Evolutionary conservation across 2,113 vertebrate genomes (phyloP).

Genomic region (Herpailurus yagouaroundi): DNA sequence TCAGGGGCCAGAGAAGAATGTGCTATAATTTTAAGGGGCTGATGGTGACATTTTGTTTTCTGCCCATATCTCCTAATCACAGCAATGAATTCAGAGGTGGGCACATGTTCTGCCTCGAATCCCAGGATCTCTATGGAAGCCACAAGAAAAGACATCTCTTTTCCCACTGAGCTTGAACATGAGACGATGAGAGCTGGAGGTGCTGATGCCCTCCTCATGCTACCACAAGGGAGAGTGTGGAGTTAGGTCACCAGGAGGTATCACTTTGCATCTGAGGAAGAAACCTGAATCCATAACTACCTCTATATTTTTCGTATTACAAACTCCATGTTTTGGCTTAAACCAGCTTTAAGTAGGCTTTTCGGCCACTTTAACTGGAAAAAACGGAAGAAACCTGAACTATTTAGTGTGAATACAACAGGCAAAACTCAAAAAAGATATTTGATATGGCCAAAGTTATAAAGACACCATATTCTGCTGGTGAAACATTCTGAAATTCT

Average conservation of each 20-base stretch:
- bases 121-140: background rate
- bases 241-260: background rate
- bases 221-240: background rate
- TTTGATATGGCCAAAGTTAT: background rate
- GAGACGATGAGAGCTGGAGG: background rate
- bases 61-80: background rate
- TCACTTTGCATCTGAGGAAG: background rate
- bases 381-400: background rate
- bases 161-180: background rate
- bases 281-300: background rate
- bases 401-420: background rate
- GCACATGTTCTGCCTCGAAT: background rate
- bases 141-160: background rate
- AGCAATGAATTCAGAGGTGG: background rate
- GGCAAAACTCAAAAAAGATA: background rate
- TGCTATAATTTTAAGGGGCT: background rate
- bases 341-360: background rate
- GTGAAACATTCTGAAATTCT: background rate
- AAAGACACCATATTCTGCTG: background rate
- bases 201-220: too few relatives aligned
- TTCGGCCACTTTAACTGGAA: constrained; percentile 24
- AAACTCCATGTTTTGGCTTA: background rate
- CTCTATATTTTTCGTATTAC: background rate
- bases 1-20: background rate
- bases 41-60: background rate